These are phyloP conservation scores for Sminthurides aquaticus DNA, from an alignment of 2,888 invertebrate genomes.

Conservation along the genomic window DNA sequence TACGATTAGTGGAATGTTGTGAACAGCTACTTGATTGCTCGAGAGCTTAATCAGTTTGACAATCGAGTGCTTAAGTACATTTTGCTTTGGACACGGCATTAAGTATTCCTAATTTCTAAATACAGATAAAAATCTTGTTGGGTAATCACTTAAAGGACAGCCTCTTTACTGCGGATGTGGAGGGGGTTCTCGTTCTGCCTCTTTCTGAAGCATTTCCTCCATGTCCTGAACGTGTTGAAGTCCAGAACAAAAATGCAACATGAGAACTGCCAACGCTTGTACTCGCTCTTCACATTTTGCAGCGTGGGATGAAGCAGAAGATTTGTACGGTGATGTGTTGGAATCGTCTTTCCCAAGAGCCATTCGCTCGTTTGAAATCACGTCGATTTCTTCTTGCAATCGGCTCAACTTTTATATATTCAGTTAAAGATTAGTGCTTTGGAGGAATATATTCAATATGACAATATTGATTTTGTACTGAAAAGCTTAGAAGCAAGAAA, in stretches of 20 bases:
- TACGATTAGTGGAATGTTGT: too few relatives aligned
- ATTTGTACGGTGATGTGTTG: conserved; percentile 47
- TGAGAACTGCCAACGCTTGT: conserved; percentile 81
- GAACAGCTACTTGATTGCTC: too few relatives aligned
- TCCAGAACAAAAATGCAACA: conserved; percentile 91
- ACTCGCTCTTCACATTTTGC: conserved; percentile 73
- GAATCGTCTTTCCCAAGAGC: conserved; percentile 51
- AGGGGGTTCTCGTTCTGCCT: too few relatives aligned
- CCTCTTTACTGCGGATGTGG: too few relatives aligned
- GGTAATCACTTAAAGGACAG: too few relatives aligned
- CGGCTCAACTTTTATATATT: conserved; percentile 52
- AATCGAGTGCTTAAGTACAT: too few relatives aligned
- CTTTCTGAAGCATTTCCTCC: conserved; percentile 43
- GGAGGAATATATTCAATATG: not conserved
- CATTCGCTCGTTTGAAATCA: conserved; percentile 56
- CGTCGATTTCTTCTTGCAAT: conserved; percentile 60
- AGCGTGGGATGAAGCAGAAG: conserved; percentile 46
- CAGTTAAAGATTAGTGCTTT: not conserved
- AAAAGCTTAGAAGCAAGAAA: too few relatives aligned
- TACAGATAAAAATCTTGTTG: too few relatives aligned
- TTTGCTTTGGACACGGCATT: too few relatives aligned
- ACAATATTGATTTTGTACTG: not conserved
- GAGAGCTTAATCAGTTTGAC: too few relatives aligned
- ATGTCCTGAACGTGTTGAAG: conserved; percentile 69
- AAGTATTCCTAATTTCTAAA: too few relatives aligned